Percentiles rank a stretch among this genome's conserved stretches.
These are phyloP conservation scores for Drosophila albomicans DNA, from an alignment of 1,140 invertebrate genomes.

Conservation along the genomic window DNA sequence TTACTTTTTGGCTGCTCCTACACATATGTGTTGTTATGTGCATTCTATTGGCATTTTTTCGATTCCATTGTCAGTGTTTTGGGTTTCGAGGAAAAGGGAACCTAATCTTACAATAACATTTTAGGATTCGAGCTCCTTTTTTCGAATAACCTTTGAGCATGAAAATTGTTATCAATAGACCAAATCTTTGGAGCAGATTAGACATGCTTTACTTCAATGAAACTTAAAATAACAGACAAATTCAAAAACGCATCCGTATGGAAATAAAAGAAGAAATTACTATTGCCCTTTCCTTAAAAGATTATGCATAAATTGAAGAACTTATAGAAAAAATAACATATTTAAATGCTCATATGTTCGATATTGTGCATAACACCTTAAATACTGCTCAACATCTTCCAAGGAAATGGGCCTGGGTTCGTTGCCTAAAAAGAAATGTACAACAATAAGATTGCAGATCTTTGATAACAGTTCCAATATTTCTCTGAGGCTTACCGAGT, in stretches of 20 bases:
- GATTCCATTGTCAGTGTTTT: constrained; percentile 57
- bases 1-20: constrained; percentile 46
- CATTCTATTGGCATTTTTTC: constrained; percentile 55
- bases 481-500: too few relatives aligned
- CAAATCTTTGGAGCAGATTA: constrained; percentile 46
- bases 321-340: not conserved
- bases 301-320: constrained; percentile 19
- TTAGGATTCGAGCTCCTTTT: constrained; percentile 62
- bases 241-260: constrained; percentile 6
- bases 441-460: not conserved
- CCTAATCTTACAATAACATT: constrained; percentile 75
- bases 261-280: constrained; percentile 10
- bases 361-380: constrained; percentile 2
- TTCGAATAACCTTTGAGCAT: constrained; percentile 73
- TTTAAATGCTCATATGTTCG: constrained; percentile 6
- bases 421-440: not conserved
- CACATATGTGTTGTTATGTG: constrained; percentile 33
- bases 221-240: constrained; percentile 32
- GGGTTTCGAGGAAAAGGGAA: constrained; percentile 62
- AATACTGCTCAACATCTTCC: not conserved
- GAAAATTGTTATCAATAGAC: constrained; percentile 75
- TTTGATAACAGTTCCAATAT: not conserved
- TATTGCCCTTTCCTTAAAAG: not conserved
- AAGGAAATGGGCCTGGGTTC: not conserved
- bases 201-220: constrained; percentile 16